Base-by-base conservation (phyloP, 2,113 vertebrate genomes). In the Pungitius pungitius region DNA sequence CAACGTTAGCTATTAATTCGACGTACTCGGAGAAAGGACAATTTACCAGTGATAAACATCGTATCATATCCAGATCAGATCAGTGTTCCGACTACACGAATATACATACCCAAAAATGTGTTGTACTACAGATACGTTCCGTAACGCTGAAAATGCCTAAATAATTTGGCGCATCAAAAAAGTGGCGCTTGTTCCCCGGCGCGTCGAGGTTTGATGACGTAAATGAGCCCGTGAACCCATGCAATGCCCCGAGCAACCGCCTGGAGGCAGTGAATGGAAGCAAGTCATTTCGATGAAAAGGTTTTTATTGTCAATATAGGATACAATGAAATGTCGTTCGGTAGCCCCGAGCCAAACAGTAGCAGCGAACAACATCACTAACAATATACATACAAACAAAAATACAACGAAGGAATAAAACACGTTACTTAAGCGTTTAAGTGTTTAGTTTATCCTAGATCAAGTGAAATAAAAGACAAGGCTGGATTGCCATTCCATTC, bases 121-220 rank as follows among this genome's bases (percentile, higher is more conserved):
- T 55, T 30, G 15, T 20, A 12, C 9, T 39, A 2, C 6, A 40
- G 37, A 10, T 35, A 2, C 2, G 39, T 35, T 3, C 9, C 15
- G 56, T 17, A 26, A n/a, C 1, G 33, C 9, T 22, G 30, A 35
- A 77, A 70, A 75, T 26, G 42, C 43, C 40, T 3, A 68, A 68
- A 67, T 22, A 35, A 52, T 60, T 59, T 69, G 24, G 67, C 58
- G 81, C 73, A 75, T 27, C 7, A 27, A 57, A 85, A 87, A 85
- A 87, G 85, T 87, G 85, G 89, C 87, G 89, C 85, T 71, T 63
- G 55, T 65, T 82, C 27, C 26, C 6, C 24, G 0, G 0, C 24
- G 1, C 51, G 89, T 88, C 89, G 87, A 85, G 33, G 49, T 10
- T 60, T 80, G 62, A 1, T 89, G 87, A 89, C 85, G 89, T 66